Conservation (phyloP, 2,113 vertebrate genomes). For the Thinocorus orbignyianus region DNA sequence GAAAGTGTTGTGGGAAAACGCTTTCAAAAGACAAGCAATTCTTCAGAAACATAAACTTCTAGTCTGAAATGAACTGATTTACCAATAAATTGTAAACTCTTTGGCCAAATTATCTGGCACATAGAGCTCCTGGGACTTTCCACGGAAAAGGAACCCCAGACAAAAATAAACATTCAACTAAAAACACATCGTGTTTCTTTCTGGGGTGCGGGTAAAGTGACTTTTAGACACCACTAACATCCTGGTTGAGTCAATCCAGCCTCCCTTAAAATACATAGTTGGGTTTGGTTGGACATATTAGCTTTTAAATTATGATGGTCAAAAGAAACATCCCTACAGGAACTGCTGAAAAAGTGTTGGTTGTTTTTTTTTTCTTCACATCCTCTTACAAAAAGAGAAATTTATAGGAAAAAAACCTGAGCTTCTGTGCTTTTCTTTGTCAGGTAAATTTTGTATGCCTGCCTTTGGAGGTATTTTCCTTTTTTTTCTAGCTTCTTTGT, state of each 20-base stretch:
- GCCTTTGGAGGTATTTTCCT: background rate
- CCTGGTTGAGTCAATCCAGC: slow-evolving; percentile 14
- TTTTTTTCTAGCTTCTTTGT: background rate
- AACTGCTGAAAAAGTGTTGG: background rate
- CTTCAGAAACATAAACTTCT: background rate
- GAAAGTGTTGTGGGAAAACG: background rate
- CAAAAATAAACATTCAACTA: slow-evolving; percentile 11
- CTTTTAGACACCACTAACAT: slow-evolving; percentile 10
- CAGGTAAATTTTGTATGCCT: background rate
- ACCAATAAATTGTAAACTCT: background rate
- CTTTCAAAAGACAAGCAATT: background rate
- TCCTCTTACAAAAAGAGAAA: background rate
- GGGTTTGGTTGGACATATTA: background rate
- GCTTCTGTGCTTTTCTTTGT: background rate
- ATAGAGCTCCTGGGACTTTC: background rate
- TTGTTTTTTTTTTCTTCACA: background rate
- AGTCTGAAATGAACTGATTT: background rate
- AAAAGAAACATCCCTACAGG: background rate
- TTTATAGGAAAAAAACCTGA: background rate
- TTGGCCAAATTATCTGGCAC: background rate
- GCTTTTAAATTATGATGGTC: background rate
- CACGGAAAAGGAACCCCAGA: background rate
- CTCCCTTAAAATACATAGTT: slow-evolving; percentile 7
- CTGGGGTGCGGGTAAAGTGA: background rate
- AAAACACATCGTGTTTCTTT: background rate